Percentiles rank a stretch among this genome's conserved stretches.
Evolutionary conservation across 2,113 vertebrate genomes (phyloP).

Genomic region (Perognathus longimembris): DNA sequence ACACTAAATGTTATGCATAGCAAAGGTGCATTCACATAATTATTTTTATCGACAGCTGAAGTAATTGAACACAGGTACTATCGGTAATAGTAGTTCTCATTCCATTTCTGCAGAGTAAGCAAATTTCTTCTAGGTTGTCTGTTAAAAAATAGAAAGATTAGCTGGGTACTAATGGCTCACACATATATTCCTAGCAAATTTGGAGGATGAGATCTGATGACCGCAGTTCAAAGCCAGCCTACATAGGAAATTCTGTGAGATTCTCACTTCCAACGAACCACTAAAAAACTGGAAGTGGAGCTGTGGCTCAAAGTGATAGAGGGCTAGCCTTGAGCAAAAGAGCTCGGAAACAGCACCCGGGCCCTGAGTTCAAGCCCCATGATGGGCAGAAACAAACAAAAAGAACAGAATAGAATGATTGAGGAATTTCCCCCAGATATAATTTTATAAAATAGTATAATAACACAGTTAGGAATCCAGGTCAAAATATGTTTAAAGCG

Average conservation of each 20-base stretch:
- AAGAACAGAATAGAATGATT: not conserved
- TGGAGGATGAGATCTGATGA: too few relatives aligned
- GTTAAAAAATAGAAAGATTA: not conserved
- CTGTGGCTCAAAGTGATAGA: too few relatives aligned
- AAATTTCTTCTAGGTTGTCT: not conserved
- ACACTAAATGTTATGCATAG: not conserved
- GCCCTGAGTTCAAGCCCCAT: too few relatives aligned
- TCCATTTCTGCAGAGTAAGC: not conserved
- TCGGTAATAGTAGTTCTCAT: not conserved
- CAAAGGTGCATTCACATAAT: not conserved
- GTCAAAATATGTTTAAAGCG: slow-evolving; percentile 23
- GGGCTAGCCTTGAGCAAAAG: too few relatives aligned
- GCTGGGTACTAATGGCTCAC: too few relatives aligned
- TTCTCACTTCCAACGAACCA: too few relatives aligned
- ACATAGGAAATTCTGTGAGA: too few relatives aligned
- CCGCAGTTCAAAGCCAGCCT: too few relatives aligned
- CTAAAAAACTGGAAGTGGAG: too few relatives aligned
- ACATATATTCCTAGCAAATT: too few relatives aligned
- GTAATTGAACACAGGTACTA: not conserved
- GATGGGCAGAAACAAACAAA: too few relatives aligned
- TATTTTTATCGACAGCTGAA: not conserved
- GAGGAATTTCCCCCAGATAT: not conserved
- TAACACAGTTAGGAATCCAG: not conserved
- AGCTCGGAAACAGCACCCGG: too few relatives aligned
- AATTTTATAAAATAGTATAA: slow-evolving; percentile 25